phyloP scores from a whole-genome alignment of 1,140 invertebrate genomes.

The Lepidurus packardi region DNA sequence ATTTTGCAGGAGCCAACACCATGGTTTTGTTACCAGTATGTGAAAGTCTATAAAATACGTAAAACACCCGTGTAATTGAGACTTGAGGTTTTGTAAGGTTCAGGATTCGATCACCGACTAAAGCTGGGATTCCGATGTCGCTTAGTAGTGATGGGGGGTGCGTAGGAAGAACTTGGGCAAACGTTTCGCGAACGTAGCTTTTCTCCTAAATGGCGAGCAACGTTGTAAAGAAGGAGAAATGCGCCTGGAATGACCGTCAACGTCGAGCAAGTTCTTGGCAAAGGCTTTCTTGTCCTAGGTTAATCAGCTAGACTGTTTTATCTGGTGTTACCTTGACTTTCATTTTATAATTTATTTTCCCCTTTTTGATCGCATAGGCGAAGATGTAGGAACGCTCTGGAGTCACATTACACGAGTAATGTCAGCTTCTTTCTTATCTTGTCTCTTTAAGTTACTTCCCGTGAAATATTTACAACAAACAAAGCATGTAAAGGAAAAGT shows the following conservation, averaged over 20 bases:
- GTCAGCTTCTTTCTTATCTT: too few relatives aligned
- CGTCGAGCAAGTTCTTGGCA: not conserved
- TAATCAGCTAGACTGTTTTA: not conserved
- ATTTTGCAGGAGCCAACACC: constrained; percentile 27
- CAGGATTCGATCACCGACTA: not conserved
- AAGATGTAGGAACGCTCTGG: too few relatives aligned
- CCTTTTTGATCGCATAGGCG: too few relatives aligned
- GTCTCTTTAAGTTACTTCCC: too few relatives aligned
- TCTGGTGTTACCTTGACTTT: not conserved
- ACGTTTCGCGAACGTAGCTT: not conserved
- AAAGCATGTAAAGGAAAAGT: too few relatives aligned
- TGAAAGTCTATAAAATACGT: not conserved
- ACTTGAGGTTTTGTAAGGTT: not conserved
- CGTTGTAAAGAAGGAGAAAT: not conserved
- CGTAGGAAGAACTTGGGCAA: not conserved
- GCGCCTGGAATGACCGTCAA: not conserved
- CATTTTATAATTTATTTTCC: too few relatives aligned
- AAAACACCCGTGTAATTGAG: not conserved
- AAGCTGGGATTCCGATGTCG: not conserved
- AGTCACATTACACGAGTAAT: too few relatives aligned
- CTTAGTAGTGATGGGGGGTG: not conserved
- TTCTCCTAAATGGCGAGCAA: not conserved
- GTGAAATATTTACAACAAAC: too few relatives aligned
- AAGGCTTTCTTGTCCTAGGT: not conserved
- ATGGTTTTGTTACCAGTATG: constrained; percentile 2